A percentile compares a stretch with the other conserved stretches of the same genome.
Evolutionary conservation across 92 coral and sea anemone species (phyloP).

Genomic region (Bergia sp.): DNA sequence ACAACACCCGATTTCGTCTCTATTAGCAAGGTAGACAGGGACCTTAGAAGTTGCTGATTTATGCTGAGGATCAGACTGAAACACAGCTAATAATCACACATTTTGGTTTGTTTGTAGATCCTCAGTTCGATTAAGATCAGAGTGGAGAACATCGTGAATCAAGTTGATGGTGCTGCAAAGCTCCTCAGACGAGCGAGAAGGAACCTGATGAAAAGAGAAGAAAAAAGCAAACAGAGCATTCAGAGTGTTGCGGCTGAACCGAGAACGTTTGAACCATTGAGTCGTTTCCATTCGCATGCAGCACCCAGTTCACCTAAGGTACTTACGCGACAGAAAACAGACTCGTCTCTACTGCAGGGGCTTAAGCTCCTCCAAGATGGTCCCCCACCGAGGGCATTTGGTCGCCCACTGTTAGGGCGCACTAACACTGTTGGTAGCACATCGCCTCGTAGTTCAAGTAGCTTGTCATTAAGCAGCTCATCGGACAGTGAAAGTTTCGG

Average conservation of each 20-base stretch:
- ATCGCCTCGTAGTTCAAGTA: slow-evolving; percentile 41
- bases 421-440: neutral
- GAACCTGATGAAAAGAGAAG: slow-evolving; percentile 88
- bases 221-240: slow-evolving; percentile 83
- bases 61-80: neutral
- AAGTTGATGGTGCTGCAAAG: slow-evolving; percentile 74
- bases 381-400: slow-evolving; percentile 60
- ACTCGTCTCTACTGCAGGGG: slow-evolving; percentile 62
- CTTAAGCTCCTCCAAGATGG: slow-evolving; percentile 69
- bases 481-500: slow-evolving; percentile 68
- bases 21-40: too few relatives aligned
- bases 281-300: slow-evolving; percentile 10
- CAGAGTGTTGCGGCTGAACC: slow-evolving; percentile 75
- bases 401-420: neutral
- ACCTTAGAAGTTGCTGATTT: neutral
- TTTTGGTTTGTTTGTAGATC: slow-evolving; percentile 62
- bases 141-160: slow-evolving; percentile 81
- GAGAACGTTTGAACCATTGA: slow-evolving; percentile 59
- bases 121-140: slow-evolving; percentile 91
- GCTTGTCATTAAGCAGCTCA: slow-evolving; percentile 81
- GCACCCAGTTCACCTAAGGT: slow-evolving; percentile 65
- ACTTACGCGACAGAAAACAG: slow-evolving; percentile 62
- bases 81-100: neutral
- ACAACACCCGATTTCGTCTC: too few relatives aligned
- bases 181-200: slow-evolving; percentile 86